Base-by-base conservation (phyloP, 2,113 vertebrate genomes). In the Protomyctophum bolini region DNA sequence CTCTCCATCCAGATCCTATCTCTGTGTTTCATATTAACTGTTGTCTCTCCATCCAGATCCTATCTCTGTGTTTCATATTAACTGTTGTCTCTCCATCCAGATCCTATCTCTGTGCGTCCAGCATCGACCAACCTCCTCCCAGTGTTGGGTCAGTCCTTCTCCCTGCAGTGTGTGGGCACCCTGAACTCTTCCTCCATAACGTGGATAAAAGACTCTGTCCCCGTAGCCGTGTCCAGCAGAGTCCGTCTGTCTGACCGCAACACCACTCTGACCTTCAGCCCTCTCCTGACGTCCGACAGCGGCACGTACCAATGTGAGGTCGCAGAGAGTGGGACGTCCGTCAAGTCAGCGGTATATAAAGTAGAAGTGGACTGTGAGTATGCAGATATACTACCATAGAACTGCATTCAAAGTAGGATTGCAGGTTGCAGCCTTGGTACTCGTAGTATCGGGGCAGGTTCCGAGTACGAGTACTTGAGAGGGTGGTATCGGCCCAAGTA, bases 301-400 rank as follows among this genome's bases (percentile, higher is more conserved):
- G 79, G 79, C 2, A 1, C 66, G 4, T 81, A 73, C 74, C 70
- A 73, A 8, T 81, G 79, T 47, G 28, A n/a, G 2, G 62, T 66
- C 5, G 3, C n/a, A 2, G 60, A 73, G 52, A 48, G 49, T 1
- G 15, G 6, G 0, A n/a, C 4, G 0, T 8, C 68, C 33, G 50
- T 76, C 11, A 49, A 10, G 29, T 69, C 70, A 11, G 12, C 66
- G 12, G 70, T 58, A 6, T 66, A 73, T 21, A 0, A 65, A 10
- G 12, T 77, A 54, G 12, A 58, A 15, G 52, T 81, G 8, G 70
- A 70, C 54, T 73, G 79, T 81, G 70, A 81, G 77, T 68, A 14
- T 63, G 9, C 21, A 21, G 21, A 21, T 21, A 21, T 21, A 21
- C 21, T 21, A 21, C n/a, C n/a, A n/a, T n/a, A n/a, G n/a, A n/a